Conservation (phyloP, 2,888 invertebrate genomes). For the Cerceris ruficornis region DNA sequence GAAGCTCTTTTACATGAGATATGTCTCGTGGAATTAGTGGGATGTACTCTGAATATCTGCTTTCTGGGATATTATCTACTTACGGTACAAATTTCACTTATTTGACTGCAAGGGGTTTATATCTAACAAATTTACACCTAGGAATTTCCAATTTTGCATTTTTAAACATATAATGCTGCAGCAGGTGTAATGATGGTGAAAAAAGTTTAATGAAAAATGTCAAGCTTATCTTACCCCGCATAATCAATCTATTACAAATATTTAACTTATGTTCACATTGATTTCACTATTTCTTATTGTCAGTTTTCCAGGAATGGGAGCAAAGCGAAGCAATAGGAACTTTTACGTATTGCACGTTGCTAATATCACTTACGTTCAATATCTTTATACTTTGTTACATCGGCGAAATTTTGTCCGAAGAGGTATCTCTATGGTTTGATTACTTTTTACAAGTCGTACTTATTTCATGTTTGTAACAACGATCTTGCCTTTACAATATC, state of each 20-base stretch:
- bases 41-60: conserved; percentile 76
- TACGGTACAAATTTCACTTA: conserved; percentile 62
- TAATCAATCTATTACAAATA: too few relatives aligned
- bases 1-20: conserved; percentile 71
- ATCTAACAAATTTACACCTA: too few relatives aligned
- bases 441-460: too few relatives aligned
- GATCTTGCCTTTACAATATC: too few relatives aligned
- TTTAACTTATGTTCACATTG: conserved; percentile 1
- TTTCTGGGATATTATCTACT: conserved; percentile 76
- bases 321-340: conserved; percentile 68
- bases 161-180: too few relatives aligned
- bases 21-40: conserved; percentile 74
- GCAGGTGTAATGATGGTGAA: too few relatives aligned
- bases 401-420: conserved; percentile 72
- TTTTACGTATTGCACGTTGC: conserved; percentile 68
- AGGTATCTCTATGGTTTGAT: conserved; percentile 53
- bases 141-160: too few relatives aligned
- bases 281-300: conserved; percentile 8
- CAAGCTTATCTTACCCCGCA: too few relatives aligned
- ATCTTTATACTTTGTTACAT: conserved; percentile 76
- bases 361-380: conserved; percentile 74
- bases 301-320: conserved; percentile 73
- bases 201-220: too few relatives aligned
- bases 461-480: too few relatives aligned
- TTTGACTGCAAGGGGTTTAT: too few relatives aligned